These are phyloP conservation scores for Lydus trimaculatus DNA, from an alignment of 2,888 invertebrate species.

Conservation along the genomic window DNA sequence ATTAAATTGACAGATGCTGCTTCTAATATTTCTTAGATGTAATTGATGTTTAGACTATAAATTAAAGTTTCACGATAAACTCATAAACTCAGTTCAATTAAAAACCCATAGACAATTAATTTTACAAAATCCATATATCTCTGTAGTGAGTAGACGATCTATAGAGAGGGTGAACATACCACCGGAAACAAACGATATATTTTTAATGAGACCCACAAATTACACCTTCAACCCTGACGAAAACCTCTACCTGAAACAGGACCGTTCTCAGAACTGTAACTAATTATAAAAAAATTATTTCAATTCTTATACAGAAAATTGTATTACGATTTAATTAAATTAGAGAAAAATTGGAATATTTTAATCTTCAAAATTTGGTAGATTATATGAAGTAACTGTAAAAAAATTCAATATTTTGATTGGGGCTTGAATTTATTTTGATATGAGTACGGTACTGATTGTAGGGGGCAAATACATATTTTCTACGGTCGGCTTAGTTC, in stretches of 20 bases:
- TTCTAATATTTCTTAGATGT: background rate
- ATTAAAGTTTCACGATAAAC: background rate
- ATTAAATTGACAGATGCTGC: background rate
- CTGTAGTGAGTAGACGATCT: background rate
- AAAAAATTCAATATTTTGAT: background rate
- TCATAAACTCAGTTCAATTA: slow-evolving; percentile 1
- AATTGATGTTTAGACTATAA: background rate
- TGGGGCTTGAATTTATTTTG: background rate
- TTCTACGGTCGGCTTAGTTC: slow-evolving; percentile 37
- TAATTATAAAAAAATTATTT: background rate
- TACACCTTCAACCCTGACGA: slow-evolving; percentile 51
- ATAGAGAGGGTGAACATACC: slow-evolving; percentile 36
- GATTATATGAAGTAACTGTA: too few relatives aligned
- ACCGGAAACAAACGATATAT: slow-evolving; percentile 49
- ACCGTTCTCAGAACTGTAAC: background rate
- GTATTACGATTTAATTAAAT: background rate
- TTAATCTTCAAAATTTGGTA: background rate
- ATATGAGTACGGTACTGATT: slow-evolving; percentile 2
- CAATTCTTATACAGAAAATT: background rate
- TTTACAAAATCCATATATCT: background rate
- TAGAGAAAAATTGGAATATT: background rate
- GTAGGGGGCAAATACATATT: slow-evolving; percentile 23
- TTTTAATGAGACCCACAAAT: slow-evolving; percentile 56
- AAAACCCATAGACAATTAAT: slow-evolving; percentile 1
- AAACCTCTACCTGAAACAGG: background rate